Conservation (phyloP, 2,113 vertebrate genomes). For the Ptychochromis oligacanthus region DNA sequence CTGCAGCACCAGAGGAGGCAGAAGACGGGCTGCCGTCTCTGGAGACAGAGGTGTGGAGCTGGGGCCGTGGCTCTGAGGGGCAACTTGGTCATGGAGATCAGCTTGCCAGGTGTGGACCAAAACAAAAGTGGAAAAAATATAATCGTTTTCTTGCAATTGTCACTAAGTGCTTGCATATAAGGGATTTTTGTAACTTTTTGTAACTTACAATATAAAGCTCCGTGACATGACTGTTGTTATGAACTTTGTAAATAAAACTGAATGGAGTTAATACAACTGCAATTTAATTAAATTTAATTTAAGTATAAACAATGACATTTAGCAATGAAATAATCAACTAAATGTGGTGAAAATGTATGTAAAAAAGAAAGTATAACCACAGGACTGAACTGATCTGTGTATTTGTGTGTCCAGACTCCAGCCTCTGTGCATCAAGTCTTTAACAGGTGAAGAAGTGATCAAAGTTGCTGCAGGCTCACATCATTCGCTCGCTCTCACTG, state of each 20-base stretch:
- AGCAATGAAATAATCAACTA: background rate
- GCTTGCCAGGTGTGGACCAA: slow-evolving; percentile 85
- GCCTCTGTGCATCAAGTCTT: slow-evolving; percentile 91
- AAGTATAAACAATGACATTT: background rate
- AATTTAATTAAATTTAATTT: no score
- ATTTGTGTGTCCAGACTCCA: slow-evolving; percentile 85
- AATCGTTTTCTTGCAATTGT: no score
- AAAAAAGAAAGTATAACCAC: background rate
- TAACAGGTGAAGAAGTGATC: slow-evolving; percentile 93
- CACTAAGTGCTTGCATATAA: no score
- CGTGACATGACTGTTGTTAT: no score
- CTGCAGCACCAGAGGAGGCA: slow-evolving; percentile 76
- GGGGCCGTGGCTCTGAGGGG: slow-evolving; percentile 95
- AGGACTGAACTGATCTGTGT: background rate
- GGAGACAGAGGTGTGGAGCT: slow-evolving; percentile 96
- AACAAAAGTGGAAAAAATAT: background rate
- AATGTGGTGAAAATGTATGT: background rate
- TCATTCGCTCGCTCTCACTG: slow-evolving; percentile 84
- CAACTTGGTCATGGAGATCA: slow-evolving; percentile 96
- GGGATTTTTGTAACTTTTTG: no score
- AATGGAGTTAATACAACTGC: no score
- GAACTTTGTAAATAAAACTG: background rate
- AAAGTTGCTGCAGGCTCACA: slow-evolving; percentile 89
- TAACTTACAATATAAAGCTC: no score
- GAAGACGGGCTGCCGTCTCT: slow-evolving; percentile 87